phyloP scores from a whole-genome alignment of 2,888 invertebrate genomes.

The Hylaea fasciaria region DNA sequence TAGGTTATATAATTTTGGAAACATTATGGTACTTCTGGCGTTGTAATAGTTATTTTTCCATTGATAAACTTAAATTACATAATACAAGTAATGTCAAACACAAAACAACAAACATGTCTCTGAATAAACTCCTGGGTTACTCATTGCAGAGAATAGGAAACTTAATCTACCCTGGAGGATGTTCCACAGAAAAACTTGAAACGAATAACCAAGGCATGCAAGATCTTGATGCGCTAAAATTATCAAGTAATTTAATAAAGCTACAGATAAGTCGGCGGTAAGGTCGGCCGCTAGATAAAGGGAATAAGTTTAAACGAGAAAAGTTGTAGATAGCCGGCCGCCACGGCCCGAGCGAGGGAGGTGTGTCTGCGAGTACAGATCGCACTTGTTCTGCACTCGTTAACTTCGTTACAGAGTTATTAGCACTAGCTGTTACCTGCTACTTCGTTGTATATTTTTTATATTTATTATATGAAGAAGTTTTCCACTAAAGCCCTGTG shows the following conservation, averaged over 20 bases:
- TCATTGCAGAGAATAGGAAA: slow-evolving; percentile 31
- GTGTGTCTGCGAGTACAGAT: slow-evolving; percentile 1
- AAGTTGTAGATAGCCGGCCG: slow-evolving; percentile 62
- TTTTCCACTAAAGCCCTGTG: no score
- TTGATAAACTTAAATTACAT: no score
- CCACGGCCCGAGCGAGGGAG: slow-evolving; percentile 11
- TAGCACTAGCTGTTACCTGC: no score
- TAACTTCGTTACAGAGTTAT: neutral
- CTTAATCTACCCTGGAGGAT: slow-evolving; percentile 43
- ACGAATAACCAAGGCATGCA: slow-evolving; percentile 65
- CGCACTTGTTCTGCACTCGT: slow-evolving; percentile 1
- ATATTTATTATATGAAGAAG: no score
- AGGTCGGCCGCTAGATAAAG: slow-evolving; percentile 66
- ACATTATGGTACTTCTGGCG: neutral
- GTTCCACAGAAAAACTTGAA: slow-evolving; percentile 45
- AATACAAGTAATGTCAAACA: no score
- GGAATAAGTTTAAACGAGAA: slow-evolving; percentile 81
- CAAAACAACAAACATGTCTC: neutral
- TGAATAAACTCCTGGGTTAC: slow-evolving; percentile 1
- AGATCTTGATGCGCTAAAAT: slow-evolving; percentile 70
- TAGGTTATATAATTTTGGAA: no score
- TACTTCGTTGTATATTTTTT: no score
- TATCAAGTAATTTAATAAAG: slow-evolving; percentile 81
- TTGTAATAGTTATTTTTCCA: neutral
- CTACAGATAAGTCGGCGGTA: slow-evolving; percentile 67